Evolutionary conservation across 2,888 invertebrate genomes (phyloP).

Genomic region (Pollenia labialis): DNA sequence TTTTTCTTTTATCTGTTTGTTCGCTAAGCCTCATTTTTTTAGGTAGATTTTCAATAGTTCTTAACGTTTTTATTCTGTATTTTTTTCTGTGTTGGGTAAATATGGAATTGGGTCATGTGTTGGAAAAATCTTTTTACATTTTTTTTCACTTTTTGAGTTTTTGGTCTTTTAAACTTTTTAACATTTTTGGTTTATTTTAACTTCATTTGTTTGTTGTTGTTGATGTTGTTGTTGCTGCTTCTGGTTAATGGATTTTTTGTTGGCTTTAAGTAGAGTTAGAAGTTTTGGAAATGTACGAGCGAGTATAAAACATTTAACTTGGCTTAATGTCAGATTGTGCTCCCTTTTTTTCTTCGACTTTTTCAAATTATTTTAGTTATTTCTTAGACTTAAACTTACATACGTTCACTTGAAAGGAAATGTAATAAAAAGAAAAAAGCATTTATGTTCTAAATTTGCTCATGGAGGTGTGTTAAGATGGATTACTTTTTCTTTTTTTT

Average conservation of each 20-base stretch:
- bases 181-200: slow-evolving; percentile 20
- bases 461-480: neutral
- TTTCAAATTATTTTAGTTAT: slow-evolving; percentile 17
- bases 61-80: slow-evolving; percentile 55
- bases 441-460: slow-evolving; percentile 15
- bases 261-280: slow-evolving; percentile 29
- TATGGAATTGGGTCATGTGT: slow-evolving; percentile 81
- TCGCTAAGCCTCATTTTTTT: slow-evolving; percentile 41
- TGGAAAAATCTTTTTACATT: slow-evolving; percentile 78
- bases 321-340: slow-evolving; percentile 62
- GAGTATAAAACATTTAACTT: slow-evolving; percentile 51
- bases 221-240: neutral
- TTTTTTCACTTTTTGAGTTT: slow-evolving; percentile 46
- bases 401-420: slow-evolving; percentile 1
- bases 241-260: slow-evolving; percentile 37
- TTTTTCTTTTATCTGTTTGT: slow-evolving; percentile 26
- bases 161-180: slow-evolving; percentile 49
- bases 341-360: slow-evolving; percentile 41
- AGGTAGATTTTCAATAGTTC: slow-evolving; percentile 46
- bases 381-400: neutral
- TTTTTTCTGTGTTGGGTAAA: slow-evolving; percentile 74
- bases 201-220: slow-evolving; percentile 21
- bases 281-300: neutral
- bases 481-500: no score
- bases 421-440: slow-evolving; percentile 13